Evolutionary conservation across 2,888 invertebrate species (phyloP).

Genomic region (Heliconius erato): DNA sequence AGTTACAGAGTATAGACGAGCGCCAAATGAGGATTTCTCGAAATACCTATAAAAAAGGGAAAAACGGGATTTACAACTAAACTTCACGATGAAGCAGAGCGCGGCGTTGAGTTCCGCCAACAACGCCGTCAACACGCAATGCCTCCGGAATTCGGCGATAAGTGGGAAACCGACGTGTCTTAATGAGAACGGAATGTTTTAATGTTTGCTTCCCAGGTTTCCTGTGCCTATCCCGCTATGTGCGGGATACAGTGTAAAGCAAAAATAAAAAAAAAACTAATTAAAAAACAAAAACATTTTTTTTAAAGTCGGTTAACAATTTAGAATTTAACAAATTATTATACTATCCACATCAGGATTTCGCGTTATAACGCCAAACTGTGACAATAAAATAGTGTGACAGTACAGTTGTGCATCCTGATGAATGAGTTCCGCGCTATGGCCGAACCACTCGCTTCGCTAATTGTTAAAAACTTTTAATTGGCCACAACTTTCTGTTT

Average conservation of each 20-base stretch:
- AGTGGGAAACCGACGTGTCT: not conserved
- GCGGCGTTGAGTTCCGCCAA: not conserved
- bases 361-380: not conserved
- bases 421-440: constrained; percentile 19
- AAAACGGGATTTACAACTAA: too few species aligned
- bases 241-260: not conserved
- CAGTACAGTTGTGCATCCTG: constrained; percentile 2
- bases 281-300: too few species aligned
- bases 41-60: too few species aligned
- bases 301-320: too few species aligned
- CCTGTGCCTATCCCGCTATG: rapidly evolving
- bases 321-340: not conserved
- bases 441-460: constrained; percentile 51
- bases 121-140: not conserved
- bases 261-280: not conserved
- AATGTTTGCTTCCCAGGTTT: not conserved
- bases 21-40: too few species aligned
- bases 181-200: not conserved
- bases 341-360: not conserved
- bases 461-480: constrained; percentile 61
- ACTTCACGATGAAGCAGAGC: not conserved
- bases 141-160: not conserved
- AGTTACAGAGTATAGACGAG: too few species aligned
- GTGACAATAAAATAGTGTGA: constrained; percentile 1
- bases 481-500: constrained; percentile 56